Evolutionary conservation across 2,113 vertebrate genomes (phyloP).

Genomic region (Syngnathus scovelli): DNA sequence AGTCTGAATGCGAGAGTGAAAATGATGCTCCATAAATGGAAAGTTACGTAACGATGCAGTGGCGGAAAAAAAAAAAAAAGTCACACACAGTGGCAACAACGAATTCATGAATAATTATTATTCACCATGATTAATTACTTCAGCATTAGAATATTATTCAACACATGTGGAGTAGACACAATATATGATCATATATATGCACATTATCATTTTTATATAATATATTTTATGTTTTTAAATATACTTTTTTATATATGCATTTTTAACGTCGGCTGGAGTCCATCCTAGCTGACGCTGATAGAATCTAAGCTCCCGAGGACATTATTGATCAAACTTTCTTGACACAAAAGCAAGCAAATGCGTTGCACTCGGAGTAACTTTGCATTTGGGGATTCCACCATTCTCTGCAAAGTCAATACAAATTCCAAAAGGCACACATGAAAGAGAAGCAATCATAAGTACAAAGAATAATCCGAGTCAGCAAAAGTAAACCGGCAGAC

Average conservation of each 20-base stretch:
- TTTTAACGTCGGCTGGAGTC: no score
- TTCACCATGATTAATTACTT: neutral
- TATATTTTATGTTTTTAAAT: neutral
- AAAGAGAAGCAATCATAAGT: neutral
- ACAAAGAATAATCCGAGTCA: neutral
- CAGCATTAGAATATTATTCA: slow-evolving; percentile 21
- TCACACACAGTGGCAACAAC: slow-evolving; percentile 3
- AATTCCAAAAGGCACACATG: neutral
- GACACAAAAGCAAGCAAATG: neutral
- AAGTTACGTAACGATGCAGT: slow-evolving; percentile 17
- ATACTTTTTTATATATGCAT: neutral
- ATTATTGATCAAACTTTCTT: neutral
- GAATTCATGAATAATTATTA: slow-evolving; percentile 32
- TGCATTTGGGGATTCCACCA: neutral
- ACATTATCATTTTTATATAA: no score
- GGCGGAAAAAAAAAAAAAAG: slow-evolving; percentile 5
- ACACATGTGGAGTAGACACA: neutral
- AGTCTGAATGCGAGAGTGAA: slow-evolving; percentile 9
- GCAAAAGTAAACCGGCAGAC: slow-evolving; percentile 8
- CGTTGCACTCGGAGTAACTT: neutral
- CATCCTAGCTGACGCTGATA: neutral
- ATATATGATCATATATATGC: no score
- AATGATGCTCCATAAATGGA: neutral
- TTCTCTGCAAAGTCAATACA: neutral
- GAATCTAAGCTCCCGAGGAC: neutral